A percentile compares a stretch with the other conserved stretches of the same genome.
These are phyloP conservation scores for human DNA, from an alignment of 2,113 vertebrate genomes.

Conservation along the genomic window DNA sequence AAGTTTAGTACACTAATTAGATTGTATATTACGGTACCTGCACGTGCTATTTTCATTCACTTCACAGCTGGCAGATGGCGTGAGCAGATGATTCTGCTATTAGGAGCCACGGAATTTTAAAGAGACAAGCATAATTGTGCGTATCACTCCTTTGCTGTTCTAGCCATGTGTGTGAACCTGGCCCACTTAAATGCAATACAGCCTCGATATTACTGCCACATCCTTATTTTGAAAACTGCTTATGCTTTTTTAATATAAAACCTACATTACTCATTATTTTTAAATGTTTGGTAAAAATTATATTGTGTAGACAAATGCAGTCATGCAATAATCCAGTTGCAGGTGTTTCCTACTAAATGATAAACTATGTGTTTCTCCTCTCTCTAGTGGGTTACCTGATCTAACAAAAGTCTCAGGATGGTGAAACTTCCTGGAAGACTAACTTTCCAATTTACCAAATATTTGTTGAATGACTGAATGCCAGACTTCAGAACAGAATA, in stretches of 20 bases:
- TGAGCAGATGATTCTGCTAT: conserved; percentile 62
- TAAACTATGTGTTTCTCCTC: background rate
- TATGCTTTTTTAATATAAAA: background rate
- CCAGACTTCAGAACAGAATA: background rate
- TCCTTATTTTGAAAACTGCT: background rate
- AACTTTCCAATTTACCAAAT: background rate
- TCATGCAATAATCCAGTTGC: background rate
- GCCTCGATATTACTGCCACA: background rate
- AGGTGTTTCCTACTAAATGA: background rate
- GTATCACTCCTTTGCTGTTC: background rate
- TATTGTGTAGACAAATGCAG: background rate
- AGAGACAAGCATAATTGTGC: conserved; percentile 20
- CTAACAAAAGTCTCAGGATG: background rate
- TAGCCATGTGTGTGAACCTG: background rate
- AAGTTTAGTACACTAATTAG: conserved; percentile 80
- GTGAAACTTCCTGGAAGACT: background rate
- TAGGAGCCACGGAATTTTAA: conserved; percentile 69
- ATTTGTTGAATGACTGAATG: accelerated
- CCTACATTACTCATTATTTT: background rate
- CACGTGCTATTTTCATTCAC: conserved; percentile 57
- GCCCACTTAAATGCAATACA: background rate
- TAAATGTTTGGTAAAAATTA: background rate
- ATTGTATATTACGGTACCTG: conserved; percentile 74
- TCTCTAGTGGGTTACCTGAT: accelerated
- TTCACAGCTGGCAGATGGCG: conserved; percentile 75